A percentile compares a stretch with the other conserved stretches of the same genome.
Conservation (phyloP, 2,888 invertebrate species). For the Agrotis puta region DNA sequence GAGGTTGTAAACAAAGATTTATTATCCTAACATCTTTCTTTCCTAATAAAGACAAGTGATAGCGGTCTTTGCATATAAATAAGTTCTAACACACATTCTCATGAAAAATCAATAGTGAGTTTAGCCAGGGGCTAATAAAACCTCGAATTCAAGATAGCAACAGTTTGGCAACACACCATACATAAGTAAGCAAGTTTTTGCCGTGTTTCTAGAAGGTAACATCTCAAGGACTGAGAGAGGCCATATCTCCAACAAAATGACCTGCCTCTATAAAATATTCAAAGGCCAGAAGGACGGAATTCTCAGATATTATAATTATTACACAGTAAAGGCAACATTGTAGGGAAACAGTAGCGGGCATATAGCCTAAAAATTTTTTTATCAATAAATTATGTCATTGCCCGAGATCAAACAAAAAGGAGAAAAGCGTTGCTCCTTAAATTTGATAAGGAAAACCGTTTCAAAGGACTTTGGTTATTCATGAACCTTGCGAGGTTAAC, state of each 20-base stretch:
- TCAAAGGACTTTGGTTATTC: constrained; percentile 53
- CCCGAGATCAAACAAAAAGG: constrained; percentile 56
- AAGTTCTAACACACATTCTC: constrained; percentile 32
- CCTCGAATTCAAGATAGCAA: constrained; percentile 50
- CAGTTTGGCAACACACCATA: constrained; percentile 59
- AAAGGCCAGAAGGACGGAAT: constrained; percentile 66
- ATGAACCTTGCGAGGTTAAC: constrained; percentile 35
- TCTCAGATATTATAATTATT: constrained; percentile 69
- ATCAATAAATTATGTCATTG: constrained; percentile 54
- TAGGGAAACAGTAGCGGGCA: constrained; percentile 54
- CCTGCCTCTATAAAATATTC: constrained; percentile 74
- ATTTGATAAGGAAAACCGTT: constrained; percentile 51
- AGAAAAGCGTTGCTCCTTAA: constrained; percentile 35
- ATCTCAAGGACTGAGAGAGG: constrained; percentile 53
- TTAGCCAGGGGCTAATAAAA: constrained; percentile 50
- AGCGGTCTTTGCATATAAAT: constrained; percentile 42
- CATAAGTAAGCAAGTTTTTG: constrained; percentile 69
- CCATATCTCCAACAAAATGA: constrained; percentile 70
- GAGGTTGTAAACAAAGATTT: constrained; percentile 35
- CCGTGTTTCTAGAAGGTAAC: constrained; percentile 65
- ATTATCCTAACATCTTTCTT: constrained; percentile 31
- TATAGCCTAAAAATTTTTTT: constrained; percentile 41
- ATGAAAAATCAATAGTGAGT: constrained; percentile 42
- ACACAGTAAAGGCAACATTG: constrained; percentile 57
- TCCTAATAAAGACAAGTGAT: constrained; percentile 49